These are phyloP conservation scores for Quadriops clusia DNA, from an alignment of 2,888 invertebrate genomes.

Conservation along the genomic window DNA sequence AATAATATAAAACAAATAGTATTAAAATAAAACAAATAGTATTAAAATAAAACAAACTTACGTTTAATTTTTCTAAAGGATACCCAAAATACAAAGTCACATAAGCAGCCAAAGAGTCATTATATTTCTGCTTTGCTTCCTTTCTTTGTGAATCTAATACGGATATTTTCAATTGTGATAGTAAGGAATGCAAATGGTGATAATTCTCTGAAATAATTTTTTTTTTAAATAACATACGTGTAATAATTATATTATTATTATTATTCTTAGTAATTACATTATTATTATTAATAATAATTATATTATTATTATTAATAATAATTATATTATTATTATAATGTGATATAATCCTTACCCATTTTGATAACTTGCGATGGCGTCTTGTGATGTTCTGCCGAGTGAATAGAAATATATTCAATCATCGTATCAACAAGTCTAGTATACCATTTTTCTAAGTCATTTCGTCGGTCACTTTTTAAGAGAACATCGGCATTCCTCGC, in stretches of 20 bases:
- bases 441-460: slow-evolving; percentile 89
- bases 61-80: slow-evolving; percentile 82
- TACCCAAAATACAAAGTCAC: slow-evolving; percentile 91
- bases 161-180: slow-evolving; percentile 81
- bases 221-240: slow-evolving; percentile 1
- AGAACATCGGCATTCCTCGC: slow-evolving; percentile 77
- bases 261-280: slow-evolving; percentile 4
- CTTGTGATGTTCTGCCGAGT: slow-evolving; percentile 76
- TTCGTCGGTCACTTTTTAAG: slow-evolving; percentile 77
- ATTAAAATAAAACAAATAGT: neutral
- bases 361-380: slow-evolving; percentile 86
- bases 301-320: slow-evolving; percentile 2
- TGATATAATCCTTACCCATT: slow-evolving; percentile 49
- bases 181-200: slow-evolving; percentile 78
- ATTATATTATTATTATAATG: slow-evolving; percentile 2
- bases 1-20: no score
- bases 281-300: slow-evolving; percentile 1
- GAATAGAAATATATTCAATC: slow-evolving; percentile 67
- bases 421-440: slow-evolving; percentile 67
- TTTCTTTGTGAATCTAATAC: slow-evolving; percentile 79
- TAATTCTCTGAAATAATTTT: slow-evolving; percentile 65
- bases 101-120: slow-evolving; percentile 80
- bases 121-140: slow-evolving; percentile 82
- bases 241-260: slow-evolving; percentile 2
- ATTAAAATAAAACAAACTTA: slow-evolving; percentile 34